phyloP scores from a whole-genome alignment of 2,888 invertebrate genomes.

The Eudasyphora cyanicolor region DNA sequence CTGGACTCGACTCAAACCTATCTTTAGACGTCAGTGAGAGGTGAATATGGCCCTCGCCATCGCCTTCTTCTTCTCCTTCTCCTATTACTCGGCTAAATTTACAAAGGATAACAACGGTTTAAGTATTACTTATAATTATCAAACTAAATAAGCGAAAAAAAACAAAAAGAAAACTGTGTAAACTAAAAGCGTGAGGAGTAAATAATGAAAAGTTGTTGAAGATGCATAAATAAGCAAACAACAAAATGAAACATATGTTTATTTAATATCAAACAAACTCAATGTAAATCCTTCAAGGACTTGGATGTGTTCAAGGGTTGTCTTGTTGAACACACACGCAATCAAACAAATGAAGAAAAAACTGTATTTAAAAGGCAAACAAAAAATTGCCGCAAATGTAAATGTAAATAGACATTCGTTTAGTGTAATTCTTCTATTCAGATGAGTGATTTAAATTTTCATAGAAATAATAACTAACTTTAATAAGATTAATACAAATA shows the following conservation, averaged over 20 bases:
- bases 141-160: not conserved
- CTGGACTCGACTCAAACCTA: no score
- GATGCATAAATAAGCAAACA: not conserved
- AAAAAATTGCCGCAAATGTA: slow-evolving; percentile 25
- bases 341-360: not conserved
- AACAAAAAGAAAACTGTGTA: not conserved
- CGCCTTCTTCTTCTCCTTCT: no score
- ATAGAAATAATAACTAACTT: slow-evolving; percentile 35
- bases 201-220: not conserved
- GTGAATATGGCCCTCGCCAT: no score
- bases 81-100: not conserved
- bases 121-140: not conserved
- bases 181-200: not conserved
- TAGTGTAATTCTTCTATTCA: slow-evolving; percentile 46
- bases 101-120: not conserved
- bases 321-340: not conserved
- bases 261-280: not conserved
- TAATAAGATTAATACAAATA: slow-evolving; percentile 28
- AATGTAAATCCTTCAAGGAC: not conserved
- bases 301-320: not conserved
- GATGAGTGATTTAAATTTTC: slow-evolving; percentile 53
- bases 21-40: no score
- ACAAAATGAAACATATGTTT: not conserved
- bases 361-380: not conserved
- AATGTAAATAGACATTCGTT: slow-evolving; percentile 27